Evolutionary conservation across 2,888 invertebrate species (phyloP).

Genomic region (Halictus quadricinctus): DNA sequence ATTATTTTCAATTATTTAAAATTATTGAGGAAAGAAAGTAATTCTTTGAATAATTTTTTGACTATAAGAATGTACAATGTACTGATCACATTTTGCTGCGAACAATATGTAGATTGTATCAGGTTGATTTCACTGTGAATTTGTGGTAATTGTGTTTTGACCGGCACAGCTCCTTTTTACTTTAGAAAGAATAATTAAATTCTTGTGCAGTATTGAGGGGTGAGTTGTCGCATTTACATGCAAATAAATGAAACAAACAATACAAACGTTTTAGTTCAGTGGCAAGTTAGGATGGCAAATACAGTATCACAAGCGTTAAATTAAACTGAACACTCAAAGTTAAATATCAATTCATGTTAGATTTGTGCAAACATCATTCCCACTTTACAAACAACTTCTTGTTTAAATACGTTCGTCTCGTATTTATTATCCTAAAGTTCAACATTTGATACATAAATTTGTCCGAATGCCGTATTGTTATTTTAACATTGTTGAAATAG

Average conservation of each 20-base stretch:
- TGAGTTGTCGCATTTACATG: not conserved
- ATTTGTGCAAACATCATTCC: not conserved
- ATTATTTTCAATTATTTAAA: too few species aligned
- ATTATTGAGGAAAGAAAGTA: not conserved
- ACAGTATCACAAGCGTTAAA: not conserved
- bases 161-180: too few species aligned
- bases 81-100: not conserved
- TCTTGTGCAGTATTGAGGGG: too few species aligned
- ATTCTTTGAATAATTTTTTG: not conserved
- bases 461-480: too few species aligned
- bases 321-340: not conserved
- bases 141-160: too few species aligned
- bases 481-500: not conserved
- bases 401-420: not conserved
- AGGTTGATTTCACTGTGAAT: too few species aligned
- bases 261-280: not conserved
- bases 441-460: not conserved
- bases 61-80: not conserved
- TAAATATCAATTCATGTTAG: not conserved
- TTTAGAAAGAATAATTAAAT: too few species aligned
- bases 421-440: not conserved
- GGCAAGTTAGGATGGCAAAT: not conserved
- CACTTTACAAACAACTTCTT: not conserved
- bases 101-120: too few species aligned
- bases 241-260: not conserved